Conservation (phyloP, 2,888 invertebrate species). For the Sisyra nigra region DNA sequence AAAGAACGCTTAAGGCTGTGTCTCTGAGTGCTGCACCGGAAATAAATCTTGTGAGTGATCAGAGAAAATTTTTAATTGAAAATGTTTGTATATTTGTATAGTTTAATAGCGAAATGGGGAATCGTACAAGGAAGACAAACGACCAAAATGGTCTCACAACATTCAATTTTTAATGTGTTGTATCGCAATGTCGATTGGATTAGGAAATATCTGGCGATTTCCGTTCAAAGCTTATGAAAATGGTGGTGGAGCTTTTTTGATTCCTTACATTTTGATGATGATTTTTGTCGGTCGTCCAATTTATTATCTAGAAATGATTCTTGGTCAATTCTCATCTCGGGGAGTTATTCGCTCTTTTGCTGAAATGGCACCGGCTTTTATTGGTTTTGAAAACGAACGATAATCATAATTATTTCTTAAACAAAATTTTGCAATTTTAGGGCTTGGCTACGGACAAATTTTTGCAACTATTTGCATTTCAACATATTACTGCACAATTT, state of each 20-base stretch:
- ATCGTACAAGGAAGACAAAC: conserved; percentile 6
- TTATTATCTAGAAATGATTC: conserved; percentile 40
- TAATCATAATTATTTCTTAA: not conserved
- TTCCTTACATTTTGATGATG: conserved; percentile 54
- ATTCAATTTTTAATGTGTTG: conserved; percentile 59
- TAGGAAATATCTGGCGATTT: conserved; percentile 57
- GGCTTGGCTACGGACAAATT: conserved; percentile 50
- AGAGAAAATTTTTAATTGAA: too few relatives aligned
- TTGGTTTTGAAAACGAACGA: too few relatives aligned
- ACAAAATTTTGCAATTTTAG: conserved; percentile 24
- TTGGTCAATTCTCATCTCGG: conserved; percentile 43
- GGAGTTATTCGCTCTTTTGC: conserved; percentile 19
- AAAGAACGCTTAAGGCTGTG: too few relatives aligned
- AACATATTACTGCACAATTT: conserved; percentile 60
- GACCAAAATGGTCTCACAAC: conserved; percentile 40
- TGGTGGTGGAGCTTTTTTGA: conserved; percentile 57
- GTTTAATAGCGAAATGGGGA: not conserved
- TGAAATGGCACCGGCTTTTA: too few relatives aligned
- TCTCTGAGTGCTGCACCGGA: not conserved
- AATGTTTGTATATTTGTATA: too few relatives aligned
- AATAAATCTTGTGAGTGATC: too few relatives aligned
- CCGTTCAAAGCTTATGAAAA: conserved; percentile 49
- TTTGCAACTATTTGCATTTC: conserved; percentile 44
- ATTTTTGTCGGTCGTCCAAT: conserved; percentile 42
- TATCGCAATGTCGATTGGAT: conserved; percentile 54